phyloP scores from a whole-genome alignment of 2,797 vertebrate species.

The Danio jaintianensis region DNA sequence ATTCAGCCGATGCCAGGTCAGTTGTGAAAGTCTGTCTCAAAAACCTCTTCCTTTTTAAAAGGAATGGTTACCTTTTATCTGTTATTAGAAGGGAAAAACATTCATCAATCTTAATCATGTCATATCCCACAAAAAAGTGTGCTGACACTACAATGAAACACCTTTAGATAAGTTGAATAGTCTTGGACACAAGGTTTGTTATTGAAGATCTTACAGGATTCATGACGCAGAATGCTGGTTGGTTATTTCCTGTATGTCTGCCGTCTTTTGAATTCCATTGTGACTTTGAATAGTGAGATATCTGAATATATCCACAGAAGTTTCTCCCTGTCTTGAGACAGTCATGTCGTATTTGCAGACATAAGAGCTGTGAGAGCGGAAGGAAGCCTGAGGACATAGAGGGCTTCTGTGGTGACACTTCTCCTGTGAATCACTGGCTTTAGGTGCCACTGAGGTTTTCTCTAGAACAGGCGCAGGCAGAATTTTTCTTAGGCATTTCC shows the following conservation, averaged over 20 bases:
- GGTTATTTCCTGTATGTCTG: not conserved
- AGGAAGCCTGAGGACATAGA: constrained; percentile 53
- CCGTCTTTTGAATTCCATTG: not conserved
- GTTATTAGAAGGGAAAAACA: not conserved
- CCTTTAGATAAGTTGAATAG: not conserved
- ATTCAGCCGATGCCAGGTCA: constrained; percentile 93
- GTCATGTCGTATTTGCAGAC: not conserved
- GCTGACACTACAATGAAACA: not conserved
- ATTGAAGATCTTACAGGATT: not conserved
- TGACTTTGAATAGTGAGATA: not conserved
- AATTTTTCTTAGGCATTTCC: constrained; percentile 31
- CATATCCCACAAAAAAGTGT: not conserved
- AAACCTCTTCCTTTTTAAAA: constrained; percentile 25
- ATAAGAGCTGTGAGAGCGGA: constrained; percentile 22
- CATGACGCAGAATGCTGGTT: too few relatives aligned
- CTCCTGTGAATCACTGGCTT: constrained; percentile 57
- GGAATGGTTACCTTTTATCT: not conserved
- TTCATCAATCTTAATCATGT: not conserved
- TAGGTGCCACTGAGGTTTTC: constrained; percentile 53
- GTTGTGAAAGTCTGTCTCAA: constrained; percentile 45
- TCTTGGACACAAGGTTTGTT: not conserved
- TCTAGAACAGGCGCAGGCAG: constrained; percentile 47
- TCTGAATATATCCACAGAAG: not conserved
- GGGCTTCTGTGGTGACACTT: constrained; percentile 36
- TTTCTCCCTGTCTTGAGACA: not conserved